These are phyloP conservation scores for Mionectes olivaceus DNA, from an alignment of 2,797 vertebrate genomes.

Conservation along the genomic window DNA sequence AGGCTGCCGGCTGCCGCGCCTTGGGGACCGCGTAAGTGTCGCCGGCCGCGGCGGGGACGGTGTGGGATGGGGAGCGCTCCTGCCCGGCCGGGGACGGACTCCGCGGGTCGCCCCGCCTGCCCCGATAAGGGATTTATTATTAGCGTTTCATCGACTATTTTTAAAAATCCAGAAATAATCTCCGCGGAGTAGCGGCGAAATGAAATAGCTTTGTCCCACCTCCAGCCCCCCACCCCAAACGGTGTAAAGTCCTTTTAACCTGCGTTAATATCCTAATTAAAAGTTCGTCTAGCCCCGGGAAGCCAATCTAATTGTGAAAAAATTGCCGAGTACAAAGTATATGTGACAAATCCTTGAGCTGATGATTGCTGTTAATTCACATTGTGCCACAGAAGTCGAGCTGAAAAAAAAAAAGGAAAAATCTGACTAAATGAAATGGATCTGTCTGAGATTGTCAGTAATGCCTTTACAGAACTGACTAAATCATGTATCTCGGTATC, in stretches of 20 bases:
- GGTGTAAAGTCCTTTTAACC: neutral
- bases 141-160: neutral
- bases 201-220: neutral
- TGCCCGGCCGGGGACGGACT: neutral
- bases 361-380: conserved; percentile 1
- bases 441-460: neutral
- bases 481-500: neutral
- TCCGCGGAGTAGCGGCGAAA: neutral
- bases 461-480: neutral
- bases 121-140: neutral
- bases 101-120: neutral
- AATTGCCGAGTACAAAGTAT: neutral
- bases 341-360: neutral
- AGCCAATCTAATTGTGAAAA: neutral
- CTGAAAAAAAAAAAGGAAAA: neutral
- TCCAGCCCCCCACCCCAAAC: rapidly evolving
- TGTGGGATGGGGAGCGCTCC: neutral
- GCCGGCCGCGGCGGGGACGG: neutral
- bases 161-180: conserved; percentile 1
- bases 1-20: conserved; percentile 52
- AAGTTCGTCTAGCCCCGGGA: neutral
- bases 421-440: neutral
- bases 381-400: neutral
- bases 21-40: conserved; percentile 70
- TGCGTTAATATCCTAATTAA: neutral